A percentile compares a stretch with the other conserved stretches of the same genome.
Evolutionary conservation across 2,888 invertebrate genomes (phyloP).

Genomic region (Gymnocheta viridis): DNA sequence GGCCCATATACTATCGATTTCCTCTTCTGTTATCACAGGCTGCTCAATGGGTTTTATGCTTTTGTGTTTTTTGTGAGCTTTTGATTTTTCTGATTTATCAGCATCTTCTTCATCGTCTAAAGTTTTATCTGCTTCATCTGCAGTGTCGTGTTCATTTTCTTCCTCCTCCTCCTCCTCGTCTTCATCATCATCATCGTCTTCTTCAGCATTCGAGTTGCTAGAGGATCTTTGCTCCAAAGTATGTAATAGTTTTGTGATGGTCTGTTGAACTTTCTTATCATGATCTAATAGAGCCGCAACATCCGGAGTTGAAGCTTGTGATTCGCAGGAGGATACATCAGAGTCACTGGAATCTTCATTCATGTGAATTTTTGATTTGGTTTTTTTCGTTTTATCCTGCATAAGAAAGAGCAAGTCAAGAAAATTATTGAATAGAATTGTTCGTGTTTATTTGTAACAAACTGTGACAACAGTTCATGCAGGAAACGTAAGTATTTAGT

Average conservation of each 20-base stretch:
- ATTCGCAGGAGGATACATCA: constrained; percentile 79
- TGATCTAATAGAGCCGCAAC: constrained; percentile 70
- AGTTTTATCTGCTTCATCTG: constrained; percentile 1
- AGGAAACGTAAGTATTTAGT: neutral
- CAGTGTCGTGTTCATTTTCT: neutral
- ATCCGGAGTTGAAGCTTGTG: constrained; percentile 77
- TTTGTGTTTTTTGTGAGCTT: constrained; percentile 27
- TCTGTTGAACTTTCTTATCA: constrained; percentile 70
- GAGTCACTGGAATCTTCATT: constrained; percentile 79
- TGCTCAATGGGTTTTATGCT: constrained; percentile 9
- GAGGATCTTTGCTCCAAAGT: constrained; percentile 76
- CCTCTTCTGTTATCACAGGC: constrained; percentile 68
- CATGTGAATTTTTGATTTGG: constrained; percentile 65
- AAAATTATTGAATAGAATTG: neutral
- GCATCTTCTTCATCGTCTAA: constrained; percentile 52
- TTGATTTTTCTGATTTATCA: constrained; percentile 19
- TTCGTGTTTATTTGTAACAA: neutral
- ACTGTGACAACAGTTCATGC: constrained; percentile 12
- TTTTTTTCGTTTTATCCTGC: constrained; percentile 61
- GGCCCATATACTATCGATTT: constrained; percentile 77
- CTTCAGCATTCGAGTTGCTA: constrained; percentile 78
- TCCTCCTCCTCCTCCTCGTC: constrained; percentile 71
- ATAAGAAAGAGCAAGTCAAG: constrained; percentile 30
- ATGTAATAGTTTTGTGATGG: constrained; percentile 76
- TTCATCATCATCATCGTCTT: constrained; percentile 76